These are phyloP conservation scores for Tiphia femorata DNA, from an alignment of 2,888 invertebrate genomes.

Conservation along the genomic window DNA sequence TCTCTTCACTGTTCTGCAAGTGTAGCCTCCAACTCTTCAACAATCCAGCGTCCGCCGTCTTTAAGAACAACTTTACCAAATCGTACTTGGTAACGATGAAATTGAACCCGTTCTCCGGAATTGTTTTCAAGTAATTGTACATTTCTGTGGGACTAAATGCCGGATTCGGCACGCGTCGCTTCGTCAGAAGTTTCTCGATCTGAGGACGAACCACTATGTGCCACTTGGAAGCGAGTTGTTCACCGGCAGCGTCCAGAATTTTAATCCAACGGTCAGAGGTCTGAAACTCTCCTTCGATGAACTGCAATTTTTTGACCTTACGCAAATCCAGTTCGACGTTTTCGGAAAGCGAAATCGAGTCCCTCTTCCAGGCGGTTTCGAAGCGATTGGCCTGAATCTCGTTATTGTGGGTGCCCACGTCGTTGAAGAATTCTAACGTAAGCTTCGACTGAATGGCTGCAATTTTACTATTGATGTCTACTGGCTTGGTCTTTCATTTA, in stretches of 20 bases:
- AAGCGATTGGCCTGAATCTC: too few relatives aligned
- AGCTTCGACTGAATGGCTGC: too few relatives aligned
- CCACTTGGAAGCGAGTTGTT: slow-evolving; percentile 46
- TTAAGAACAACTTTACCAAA: slow-evolving; percentile 27
- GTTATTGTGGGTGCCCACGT: too few relatives aligned
- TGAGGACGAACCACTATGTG: slow-evolving; percentile 37
- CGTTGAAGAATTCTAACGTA: too few relatives aligned
- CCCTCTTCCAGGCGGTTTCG: too few relatives aligned
- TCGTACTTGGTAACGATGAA: slow-evolving; percentile 29
- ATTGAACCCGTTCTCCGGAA: slow-evolving; percentile 35
- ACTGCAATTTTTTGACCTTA: slow-evolving; percentile 33
- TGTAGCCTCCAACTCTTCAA: slow-evolving; percentile 34
- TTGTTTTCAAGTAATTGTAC: slow-evolving; percentile 29
- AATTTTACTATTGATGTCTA: too few relatives aligned
- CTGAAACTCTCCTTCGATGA: slow-evolving; percentile 36
- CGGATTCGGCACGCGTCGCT: slow-evolving; percentile 29
- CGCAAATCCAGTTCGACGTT: slow-evolving; percentile 17
- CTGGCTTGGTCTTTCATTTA: too few relatives aligned
- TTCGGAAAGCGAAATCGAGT: too few relatives aligned
- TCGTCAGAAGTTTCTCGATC: slow-evolving; percentile 34
- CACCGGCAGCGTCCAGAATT: slow-evolving; percentile 34
- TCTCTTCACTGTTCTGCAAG: slow-evolving; percentile 25
- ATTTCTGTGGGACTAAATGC: slow-evolving; percentile 28
- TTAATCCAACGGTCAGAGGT: slow-evolving; percentile 34
- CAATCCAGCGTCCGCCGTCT: slow-evolving; percentile 22